Conservation (phyloP, 2,113 vertebrate genomes). For the Phalacrocorax aristotelis region DNA sequence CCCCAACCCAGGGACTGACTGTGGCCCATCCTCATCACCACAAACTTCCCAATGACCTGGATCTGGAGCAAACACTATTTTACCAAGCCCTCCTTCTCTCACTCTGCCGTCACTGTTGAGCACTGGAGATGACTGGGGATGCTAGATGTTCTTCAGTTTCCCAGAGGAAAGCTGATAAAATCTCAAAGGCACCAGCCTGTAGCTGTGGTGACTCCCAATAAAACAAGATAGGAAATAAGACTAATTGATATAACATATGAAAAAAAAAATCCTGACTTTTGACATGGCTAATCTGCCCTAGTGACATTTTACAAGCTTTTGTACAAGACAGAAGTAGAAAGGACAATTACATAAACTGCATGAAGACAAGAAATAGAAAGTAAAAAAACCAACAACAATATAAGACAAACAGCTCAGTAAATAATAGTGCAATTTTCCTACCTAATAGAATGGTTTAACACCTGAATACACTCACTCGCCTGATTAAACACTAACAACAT, state of each 20-base stretch:
- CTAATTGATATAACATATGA: background rate
- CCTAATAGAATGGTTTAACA: slow-evolving; percentile 68
- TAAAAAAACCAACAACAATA: slow-evolving; percentile 40
- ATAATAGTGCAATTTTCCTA: slow-evolving; percentile 63
- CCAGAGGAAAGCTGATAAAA: background rate
- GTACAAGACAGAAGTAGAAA: slow-evolving; percentile 49
- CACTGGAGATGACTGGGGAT: background rate
- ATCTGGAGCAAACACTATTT: background rate
- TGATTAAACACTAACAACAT: slow-evolving; percentile 72
- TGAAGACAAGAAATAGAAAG: slow-evolving; percentile 28
- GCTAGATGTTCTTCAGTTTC: background rate
- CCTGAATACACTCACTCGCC: slow-evolving; percentile 71
- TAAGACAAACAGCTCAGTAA: slow-evolving; percentile 65
- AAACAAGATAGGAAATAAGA: background rate
- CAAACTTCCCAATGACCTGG: background rate
- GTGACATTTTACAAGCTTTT: slow-evolving; percentile 4
- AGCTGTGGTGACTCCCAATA: background rate
- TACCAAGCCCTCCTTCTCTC: background rate
- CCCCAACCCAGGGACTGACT: rapidly evolving
- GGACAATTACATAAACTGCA: slow-evolving; percentile 34
- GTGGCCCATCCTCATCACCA: background rate
- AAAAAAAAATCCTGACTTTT: background rate
- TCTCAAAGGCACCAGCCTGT: background rate
- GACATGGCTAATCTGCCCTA: background rate
- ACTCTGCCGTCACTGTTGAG: background rate